phyloP scores from a whole-genome alignment of 2,888 invertebrate genomes.

The Palloptera scutellata region DNA sequence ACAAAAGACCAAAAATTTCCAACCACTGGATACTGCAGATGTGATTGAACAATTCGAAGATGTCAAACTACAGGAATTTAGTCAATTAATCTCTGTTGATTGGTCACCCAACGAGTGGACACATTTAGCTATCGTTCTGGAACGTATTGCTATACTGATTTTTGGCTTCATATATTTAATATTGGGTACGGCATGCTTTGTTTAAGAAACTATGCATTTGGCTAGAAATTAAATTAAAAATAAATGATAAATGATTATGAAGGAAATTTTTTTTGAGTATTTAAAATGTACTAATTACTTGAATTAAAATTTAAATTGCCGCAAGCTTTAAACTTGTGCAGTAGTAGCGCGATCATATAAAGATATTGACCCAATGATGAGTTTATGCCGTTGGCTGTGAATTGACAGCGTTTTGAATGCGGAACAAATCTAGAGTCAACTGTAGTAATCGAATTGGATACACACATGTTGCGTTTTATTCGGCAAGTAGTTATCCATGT shows the following conservation, averaged over 20 bases:
- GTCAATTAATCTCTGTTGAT: constrained; percentile 41
- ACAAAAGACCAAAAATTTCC: constrained; percentile 3
- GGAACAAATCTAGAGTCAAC: too few species aligned
- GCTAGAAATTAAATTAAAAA: neutral
- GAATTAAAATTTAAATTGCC: too few species aligned
- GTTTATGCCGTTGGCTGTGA: too few species aligned
- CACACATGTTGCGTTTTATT: too few species aligned
- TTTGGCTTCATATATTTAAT: constrained; percentile 38
- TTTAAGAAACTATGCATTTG: constrained; percentile 23
- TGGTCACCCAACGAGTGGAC: constrained; percentile 43
- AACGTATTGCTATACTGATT: constrained; percentile 40
- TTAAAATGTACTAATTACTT: too few species aligned
- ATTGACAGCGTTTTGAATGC: too few species aligned
- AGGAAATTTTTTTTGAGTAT: neutral
- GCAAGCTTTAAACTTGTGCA: too few species aligned
- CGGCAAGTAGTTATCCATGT: too few species aligned
- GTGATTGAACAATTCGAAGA: constrained; percentile 41
- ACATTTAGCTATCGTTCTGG: constrained; percentile 42
- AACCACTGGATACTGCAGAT: constrained; percentile 33
- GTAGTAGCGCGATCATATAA: too few species aligned
- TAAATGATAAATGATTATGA: neutral
- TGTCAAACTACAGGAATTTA: constrained; percentile 43
- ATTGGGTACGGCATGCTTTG: constrained; percentile 35
- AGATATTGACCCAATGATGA: too few species aligned
- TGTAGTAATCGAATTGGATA: too few species aligned